These are phyloP conservation scores for Bostrychus sinensis DNA, from an alignment of 2,113 vertebrate genomes.

Conservation along the genomic window DNA sequence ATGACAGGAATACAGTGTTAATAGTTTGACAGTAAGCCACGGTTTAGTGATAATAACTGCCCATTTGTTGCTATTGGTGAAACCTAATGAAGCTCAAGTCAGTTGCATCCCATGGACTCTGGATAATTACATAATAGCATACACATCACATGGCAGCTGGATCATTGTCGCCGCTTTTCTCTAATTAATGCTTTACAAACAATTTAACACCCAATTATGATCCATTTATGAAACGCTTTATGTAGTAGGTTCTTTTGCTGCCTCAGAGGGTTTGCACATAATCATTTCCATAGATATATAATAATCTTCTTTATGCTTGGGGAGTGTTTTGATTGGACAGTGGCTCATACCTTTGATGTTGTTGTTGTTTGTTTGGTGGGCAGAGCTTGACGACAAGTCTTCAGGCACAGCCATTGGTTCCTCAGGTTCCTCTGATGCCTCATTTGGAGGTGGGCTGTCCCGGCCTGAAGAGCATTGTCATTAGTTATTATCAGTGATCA, in stretches of 20 bases:
- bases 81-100: too few relatives aligned
- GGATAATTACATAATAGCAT: too few relatives aligned
- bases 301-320: constrained; percentile 11
- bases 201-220: neutral
- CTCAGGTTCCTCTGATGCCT: constrained; percentile 88
- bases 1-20: too few relatives aligned
- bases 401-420: constrained; percentile 98
- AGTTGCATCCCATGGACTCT: too few relatives aligned
- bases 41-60: too few relatives aligned
- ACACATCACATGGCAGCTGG: too few relatives aligned
- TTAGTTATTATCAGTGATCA: too few relatives aligned
- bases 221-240: neutral
- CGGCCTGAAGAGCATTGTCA: constrained; percentile 85
- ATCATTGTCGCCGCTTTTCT: neutral
- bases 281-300: neutral
- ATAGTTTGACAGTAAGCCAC: too few relatives aligned
- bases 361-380: constrained; percentile 87
- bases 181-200: neutral
- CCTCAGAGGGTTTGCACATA: neutral
- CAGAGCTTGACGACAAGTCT: constrained; percentile 92
- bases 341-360: constrained; percentile 85
- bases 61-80: too few relatives aligned
- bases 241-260: neutral
- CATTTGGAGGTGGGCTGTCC: constrained; percentile 88
- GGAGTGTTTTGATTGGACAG: constrained; percentile 18